A percentile compares a stretch with the other conserved stretches of the same genome.
phyloP scores from a whole-genome alignment of 2,797 vertebrate species.

The Paguma larvata region DNA sequence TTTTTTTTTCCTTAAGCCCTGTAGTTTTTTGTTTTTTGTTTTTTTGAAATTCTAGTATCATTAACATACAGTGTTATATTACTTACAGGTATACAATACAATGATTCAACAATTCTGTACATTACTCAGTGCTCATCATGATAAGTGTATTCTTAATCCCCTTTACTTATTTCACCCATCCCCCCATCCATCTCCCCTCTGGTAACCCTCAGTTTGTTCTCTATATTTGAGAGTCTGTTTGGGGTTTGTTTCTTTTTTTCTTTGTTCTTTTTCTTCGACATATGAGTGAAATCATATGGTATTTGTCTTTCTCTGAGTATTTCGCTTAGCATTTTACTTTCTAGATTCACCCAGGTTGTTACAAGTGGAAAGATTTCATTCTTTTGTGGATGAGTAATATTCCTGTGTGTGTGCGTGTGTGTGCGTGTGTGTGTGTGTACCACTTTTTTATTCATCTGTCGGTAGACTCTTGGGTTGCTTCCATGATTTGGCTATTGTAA shows the following conservation, averaged over 20 bases:
- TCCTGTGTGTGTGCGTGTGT: not conserved
- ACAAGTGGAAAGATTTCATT: not conserved
- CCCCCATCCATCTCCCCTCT: not conserved
- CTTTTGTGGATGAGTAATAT: not conserved
- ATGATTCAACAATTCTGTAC: not conserved
- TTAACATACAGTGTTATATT: not conserved
- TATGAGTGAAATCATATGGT: not conserved
- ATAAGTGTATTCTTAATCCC: not conserved
- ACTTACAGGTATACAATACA: not conserved
- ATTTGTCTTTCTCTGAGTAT: not conserved
- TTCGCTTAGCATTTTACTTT: not conserved
- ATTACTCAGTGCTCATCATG: not conserved
- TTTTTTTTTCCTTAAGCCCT: not conserved
- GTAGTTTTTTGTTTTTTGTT: not conserved
- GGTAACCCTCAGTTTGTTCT: not conserved
- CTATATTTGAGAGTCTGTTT: not conserved
- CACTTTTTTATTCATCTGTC: not conserved
- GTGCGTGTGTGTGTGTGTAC: not conserved
- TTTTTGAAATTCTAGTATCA: not conserved
- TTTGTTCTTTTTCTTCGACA: not conserved
- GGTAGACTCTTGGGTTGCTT: not conserved
- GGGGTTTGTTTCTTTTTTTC: not conserved
- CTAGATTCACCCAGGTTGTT: not conserved
- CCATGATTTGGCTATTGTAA: not conserved
- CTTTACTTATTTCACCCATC: not conserved